Conservation (phyloP, 2,113 vertebrate genomes). For the Halcyon malimbica region DNA sequence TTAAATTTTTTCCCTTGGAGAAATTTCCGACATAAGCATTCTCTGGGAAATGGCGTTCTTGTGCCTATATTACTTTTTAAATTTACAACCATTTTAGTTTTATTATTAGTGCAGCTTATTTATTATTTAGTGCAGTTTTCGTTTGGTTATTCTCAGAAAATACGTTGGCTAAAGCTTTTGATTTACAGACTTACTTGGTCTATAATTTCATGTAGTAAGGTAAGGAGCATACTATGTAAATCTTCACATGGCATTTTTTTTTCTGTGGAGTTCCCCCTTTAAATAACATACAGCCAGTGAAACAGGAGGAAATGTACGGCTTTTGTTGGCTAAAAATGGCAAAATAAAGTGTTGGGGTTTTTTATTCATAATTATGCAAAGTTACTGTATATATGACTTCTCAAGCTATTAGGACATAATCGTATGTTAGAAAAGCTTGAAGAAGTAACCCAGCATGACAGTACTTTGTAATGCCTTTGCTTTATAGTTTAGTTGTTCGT, state of each 20-base stretch:
- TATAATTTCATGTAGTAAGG: not conserved
- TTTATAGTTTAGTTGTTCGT: not conserved
- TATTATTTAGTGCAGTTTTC: not conserved
- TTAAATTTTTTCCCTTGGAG: not conserved
- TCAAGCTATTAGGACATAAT: not conserved
- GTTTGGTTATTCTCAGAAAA: not conserved
- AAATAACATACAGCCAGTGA: not conserved
- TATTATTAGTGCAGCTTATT: not conserved
- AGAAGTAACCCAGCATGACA: rapidly evolving
- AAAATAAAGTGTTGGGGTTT: not conserved
- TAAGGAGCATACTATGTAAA: not conserved
- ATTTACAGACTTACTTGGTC: not conserved
- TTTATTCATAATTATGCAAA: not conserved
- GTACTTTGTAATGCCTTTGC: not conserved
- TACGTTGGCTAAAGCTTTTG: not conserved
- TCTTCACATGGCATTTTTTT: not conserved
- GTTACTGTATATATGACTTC: not conserved
- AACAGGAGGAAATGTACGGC: not conserved
- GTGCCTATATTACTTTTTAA: not conserved
- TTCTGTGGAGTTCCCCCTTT: not conserved
- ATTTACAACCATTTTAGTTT: not conserved
- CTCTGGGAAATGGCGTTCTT: not conserved
- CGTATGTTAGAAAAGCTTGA: not conserved
- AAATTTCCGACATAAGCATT: not conserved
- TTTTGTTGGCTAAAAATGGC: not conserved